These are phyloP conservation scores for Bombycilla garrulus DNA, from an alignment of 2,113 vertebrate species.

Conservation along the genomic window DNA sequence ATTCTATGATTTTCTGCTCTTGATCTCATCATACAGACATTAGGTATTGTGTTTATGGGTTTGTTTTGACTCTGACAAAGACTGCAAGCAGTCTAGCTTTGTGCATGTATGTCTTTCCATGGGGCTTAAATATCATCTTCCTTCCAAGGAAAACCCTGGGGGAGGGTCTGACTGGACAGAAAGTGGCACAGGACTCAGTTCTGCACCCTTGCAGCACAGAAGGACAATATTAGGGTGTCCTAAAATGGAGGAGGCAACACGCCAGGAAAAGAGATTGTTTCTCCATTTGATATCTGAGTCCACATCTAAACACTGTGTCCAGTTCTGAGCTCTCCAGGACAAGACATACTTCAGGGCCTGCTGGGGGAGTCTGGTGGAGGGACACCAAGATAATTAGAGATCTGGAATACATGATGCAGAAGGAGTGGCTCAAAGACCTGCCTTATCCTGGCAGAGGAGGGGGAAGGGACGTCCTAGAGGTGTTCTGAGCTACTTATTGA, in stretches of 20 bases:
- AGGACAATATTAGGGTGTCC: not conserved
- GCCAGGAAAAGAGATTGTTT: not conserved
- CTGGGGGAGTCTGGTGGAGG: not conserved
- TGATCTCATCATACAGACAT: not conserved
- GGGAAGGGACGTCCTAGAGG: not conserved
- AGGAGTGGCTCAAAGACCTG: not conserved
- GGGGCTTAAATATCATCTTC: not conserved
- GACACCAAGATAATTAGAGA: not conserved
- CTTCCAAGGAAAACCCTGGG: not conserved
- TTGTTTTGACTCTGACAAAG: not conserved
- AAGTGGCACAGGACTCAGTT: not conserved
- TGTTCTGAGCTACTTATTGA: not conserved
- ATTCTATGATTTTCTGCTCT: not conserved
- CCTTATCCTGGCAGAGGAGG: not conserved
- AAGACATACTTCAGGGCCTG: not conserved
- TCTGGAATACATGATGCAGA: not conserved
- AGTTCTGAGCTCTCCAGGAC: not conserved
- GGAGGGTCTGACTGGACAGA: not conserved
- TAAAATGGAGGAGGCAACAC: not conserved
- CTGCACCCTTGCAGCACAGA: not conserved
- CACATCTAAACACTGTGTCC: not conserved
- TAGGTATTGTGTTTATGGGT: not conserved
- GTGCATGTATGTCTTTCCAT: accelerated
- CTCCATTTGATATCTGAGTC: not conserved
- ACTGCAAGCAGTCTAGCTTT: not conserved